Base-by-base conservation (phyloP, 2,113 vertebrate genomes). In the Physeter macrocephalus region DNA sequence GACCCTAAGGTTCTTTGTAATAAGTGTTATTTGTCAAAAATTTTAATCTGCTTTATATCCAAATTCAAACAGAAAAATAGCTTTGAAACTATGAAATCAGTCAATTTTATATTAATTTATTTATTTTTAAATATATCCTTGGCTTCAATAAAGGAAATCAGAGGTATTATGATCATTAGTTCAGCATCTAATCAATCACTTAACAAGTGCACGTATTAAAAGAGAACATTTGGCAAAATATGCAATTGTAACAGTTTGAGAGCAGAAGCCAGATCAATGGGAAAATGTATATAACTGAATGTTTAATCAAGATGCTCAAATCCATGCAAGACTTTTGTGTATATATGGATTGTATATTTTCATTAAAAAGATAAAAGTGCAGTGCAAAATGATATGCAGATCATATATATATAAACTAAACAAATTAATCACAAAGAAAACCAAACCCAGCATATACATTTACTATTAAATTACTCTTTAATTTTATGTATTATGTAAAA, bases 11-110 rank as follows among this genome's bases (percentile, higher is more conserved):
- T 83, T 97, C 72, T 96, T 96, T 95, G 90, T 43, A 96, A 27
- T 83, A 97, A 94, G 72, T 96, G 57, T 25, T 97, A 96, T 95
- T 98, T 97, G 54, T 97, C 88, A 91, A 96, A 98, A 96, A 94
- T 52, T 52, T 1, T 52, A 52, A 17, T 77, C 17, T 52, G 92
- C 9, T 95, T 1, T 75, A 43, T 77, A 81, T 34, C 74, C 49
- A 41, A 92, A 89, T 90, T 96, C 3, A 94, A 96, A 93, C 20
- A 85, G 52, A 92, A 96, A 92, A 82, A 84, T 85, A 95, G 21
- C 49, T 82, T 97, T 97, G 15, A 95, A 98, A 88, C 36, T 83
- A 80, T 31, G 1, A 43, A 72, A 71, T 64, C 0, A 7, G 41
- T 94, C 72, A 97, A 92, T 41, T 3, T 3, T 54, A 90, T 29